Base-by-base conservation (phyloP, 2,113 vertebrate species). In the Asarcornis scutulata region DNA sequence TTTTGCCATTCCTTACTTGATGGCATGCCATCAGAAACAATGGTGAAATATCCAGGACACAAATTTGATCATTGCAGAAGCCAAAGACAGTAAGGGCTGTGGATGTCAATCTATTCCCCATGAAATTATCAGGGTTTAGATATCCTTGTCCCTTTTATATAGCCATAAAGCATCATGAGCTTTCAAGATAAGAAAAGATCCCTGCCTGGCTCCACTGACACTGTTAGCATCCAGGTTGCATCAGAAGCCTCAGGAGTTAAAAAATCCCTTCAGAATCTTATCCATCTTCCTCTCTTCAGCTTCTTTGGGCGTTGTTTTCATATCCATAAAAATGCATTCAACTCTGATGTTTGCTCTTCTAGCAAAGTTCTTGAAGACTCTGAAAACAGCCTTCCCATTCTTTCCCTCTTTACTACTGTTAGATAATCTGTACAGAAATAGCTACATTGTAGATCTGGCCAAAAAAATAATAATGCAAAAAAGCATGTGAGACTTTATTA, bases 311-410 rank as follows among this genome's bases (percentile, higher is more conserved):
- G n/a, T 7, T 52, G 5, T 46, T 83, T 32, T 55, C 31, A 27
- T 20, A 22, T 13, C 32, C 18, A 62, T 0, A 0, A 83, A 69
- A 82, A 60, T 4, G 1, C 38, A 73, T 1, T 53, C 21, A 76
- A 75, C 75, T 50, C 17, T 76, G 48, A 53, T 0, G 16, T 73
- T 52, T 69, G 52, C 8, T 27, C 13, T 66, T 62, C 15, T 68
- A 79, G 16, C 25, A 74, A 66, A 73, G 17, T 31, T 88, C 44
- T 38, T 48, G 48, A 71, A 88, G 59, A 44, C 17, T 46, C 34
- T 40, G 11, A 52, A 52, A 83, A 17, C 17, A 62, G 31, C 26
- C 32, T 89, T 58, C 21, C 26, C 16, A 64, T 82, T 44, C 74
- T 81, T 32, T 42, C 38, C 32, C 17, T 83, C 50, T n/a, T 86